A percentile compares a stretch with the other conserved stretches of the same genome.
These are phyloP conservation scores for Aporrectodea caliginosa DNA, from an alignment of 1,140 invertebrate species.

Conservation along the genomic window DNA sequence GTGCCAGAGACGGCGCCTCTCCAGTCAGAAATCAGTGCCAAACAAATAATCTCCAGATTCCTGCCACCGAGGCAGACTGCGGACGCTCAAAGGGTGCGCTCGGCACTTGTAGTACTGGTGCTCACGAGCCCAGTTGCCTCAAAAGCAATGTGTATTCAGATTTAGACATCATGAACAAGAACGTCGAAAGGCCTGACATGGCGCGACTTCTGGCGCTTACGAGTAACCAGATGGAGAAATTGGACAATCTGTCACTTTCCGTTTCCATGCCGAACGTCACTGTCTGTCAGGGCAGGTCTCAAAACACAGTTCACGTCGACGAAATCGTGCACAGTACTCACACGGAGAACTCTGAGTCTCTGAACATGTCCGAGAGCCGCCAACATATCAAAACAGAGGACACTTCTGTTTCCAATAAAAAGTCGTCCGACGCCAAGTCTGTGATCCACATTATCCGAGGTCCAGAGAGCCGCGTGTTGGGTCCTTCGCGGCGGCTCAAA, in stretches of 20 bases:
- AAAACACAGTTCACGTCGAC: background rate
- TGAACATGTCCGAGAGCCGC: background rate
- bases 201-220: no score
- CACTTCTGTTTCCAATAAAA: background rate
- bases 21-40: no score
- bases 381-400: background rate
- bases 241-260: background rate
- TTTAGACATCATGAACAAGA: background rate
- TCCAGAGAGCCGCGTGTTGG: background rate
- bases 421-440: background rate
- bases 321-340: background rate
- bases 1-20: no score
- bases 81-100: no score
- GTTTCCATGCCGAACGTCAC: background rate
- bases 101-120: background rate
- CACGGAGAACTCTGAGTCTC: background rate
- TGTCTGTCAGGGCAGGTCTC: background rate
- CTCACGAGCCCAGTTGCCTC: background rate
- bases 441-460: background rate
- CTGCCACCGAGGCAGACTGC: no score
- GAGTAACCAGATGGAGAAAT: background rate
- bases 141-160: background rate
- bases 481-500: background rate
- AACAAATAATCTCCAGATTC: no score
- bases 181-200: background rate